Conservation (phyloP, 2,113 vertebrate genomes). For the Platichthys flesus region DNA sequence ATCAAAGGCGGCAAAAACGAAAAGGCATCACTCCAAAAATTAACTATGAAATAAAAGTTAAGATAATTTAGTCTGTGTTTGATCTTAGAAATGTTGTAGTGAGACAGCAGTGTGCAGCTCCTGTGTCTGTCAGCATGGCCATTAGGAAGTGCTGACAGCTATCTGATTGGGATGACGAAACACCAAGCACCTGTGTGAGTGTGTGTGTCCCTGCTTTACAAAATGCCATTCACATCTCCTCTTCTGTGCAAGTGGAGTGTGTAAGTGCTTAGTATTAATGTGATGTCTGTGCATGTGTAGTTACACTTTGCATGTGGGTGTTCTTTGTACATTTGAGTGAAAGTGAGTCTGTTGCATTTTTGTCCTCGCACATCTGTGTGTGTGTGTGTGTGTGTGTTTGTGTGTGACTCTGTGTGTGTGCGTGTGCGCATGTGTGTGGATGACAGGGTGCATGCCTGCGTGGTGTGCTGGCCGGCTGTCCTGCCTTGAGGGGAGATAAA, state of each 20-base stretch:
- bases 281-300: conserved; percentile 10
- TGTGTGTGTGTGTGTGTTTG: background rate
- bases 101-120: conserved; percentile 45
- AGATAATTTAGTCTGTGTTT: conserved; percentile 45
- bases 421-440: conserved; percentile 3
- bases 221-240: conserved; percentile 7
- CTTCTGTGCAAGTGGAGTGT: background rate
- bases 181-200: conserved; percentile 38
- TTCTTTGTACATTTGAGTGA: conserved; percentile 16
- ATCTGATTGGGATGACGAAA: conserved; percentile 60
- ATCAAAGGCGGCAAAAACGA: conserved; percentile 20
- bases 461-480: conserved; percentile 71
- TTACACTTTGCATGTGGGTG: conserved; percentile 12
- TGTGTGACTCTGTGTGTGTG: background rate
- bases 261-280: conserved; percentile 49
- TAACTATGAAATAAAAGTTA: conserved; percentile 40
- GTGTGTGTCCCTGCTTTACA: conserved; percentile 5
- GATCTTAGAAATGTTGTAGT: conserved; percentile 41
- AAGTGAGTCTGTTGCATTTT: conserved; percentile 28
- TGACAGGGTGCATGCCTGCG: conserved; percentile 69
- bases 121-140: conserved; percentile 56
- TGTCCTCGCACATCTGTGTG: conserved; percentile 58
- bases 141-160: conserved; percentile 66
- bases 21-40: conserved; percentile 30
- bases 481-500: conserved; percentile 76